Evolutionary conservation across 2,797 vertebrate species (phyloP).

Genomic region (Erethizon dorsatum): DNA sequence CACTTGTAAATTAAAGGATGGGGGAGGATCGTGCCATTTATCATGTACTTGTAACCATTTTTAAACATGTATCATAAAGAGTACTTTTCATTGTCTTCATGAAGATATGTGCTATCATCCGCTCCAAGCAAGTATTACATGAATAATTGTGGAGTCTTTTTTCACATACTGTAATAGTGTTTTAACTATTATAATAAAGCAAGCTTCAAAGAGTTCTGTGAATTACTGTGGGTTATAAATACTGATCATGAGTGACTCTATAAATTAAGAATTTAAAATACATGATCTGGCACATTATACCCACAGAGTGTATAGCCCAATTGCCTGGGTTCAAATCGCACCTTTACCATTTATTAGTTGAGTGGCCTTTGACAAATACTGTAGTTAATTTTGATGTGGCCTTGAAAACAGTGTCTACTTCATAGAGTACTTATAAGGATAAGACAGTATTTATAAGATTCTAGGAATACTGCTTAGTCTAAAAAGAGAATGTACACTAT

Average conservation of each 20-base stretch:
- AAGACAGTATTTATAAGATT: neutral
- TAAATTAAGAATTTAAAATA: neutral
- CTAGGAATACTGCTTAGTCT: neutral
- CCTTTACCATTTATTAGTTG: neutral
- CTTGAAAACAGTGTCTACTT: neutral
- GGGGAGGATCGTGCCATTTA: neutral
- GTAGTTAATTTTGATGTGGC: neutral
- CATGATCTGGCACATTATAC: neutral
- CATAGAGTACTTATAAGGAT: neutral
- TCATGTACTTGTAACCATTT: neutral
- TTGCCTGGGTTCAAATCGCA: neutral
- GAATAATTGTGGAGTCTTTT: neutral
- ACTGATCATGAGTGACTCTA: neutral
- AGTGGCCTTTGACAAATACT: neutral
- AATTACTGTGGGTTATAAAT: neutral
- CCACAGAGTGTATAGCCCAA: neutral
- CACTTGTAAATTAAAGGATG: neutral
- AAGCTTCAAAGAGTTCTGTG: neutral
- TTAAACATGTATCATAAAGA: neutral
- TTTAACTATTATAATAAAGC: neutral
- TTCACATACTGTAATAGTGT: neutral
- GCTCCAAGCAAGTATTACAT: neutral
- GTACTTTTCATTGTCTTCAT: neutral
- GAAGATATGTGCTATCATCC: neutral
- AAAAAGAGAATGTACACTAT: neutral